These are phyloP conservation scores for Elanus axillaris DNA, from an alignment of 2,113 vertebrate species.

Conservation along the genomic window DNA sequence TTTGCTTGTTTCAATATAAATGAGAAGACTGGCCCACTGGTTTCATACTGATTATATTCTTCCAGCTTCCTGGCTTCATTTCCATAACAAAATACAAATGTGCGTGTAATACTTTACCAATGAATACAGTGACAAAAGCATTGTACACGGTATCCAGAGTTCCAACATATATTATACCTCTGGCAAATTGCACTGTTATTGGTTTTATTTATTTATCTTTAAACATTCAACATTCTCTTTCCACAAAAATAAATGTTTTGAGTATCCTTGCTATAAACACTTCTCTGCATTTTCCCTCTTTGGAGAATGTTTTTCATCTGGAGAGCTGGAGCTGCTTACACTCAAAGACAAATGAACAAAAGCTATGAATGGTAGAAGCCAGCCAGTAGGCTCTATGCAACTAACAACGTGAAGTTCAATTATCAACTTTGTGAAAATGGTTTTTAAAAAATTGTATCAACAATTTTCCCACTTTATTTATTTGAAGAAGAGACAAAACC, in stretches of 20 bases:
- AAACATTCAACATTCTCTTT: neutral
- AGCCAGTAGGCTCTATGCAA: neutral
- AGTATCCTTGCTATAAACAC: neutral
- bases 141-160: rapidly evolving
- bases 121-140: rapidly evolving
- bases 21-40: neutral
- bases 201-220: neutral
- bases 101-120: rapidly evolving
- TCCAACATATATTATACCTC: neutral
- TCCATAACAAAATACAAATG: neutral
- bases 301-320: neutral
- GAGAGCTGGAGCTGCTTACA: neutral
- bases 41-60: neutral
- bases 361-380: neutral
- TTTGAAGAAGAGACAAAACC: neutral
- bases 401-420: neutral
- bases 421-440: neutral
- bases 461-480: neutral
- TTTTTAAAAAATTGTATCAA: neutral
- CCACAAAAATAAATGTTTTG: neutral
- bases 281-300: neutral
- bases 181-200: neutral
- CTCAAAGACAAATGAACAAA: neutral
- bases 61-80: neutral
- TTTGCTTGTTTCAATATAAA: neutral